phyloP scores from a whole-genome alignment of 1,140 invertebrate genomes.

The Sarcophaga bullata region DNA sequence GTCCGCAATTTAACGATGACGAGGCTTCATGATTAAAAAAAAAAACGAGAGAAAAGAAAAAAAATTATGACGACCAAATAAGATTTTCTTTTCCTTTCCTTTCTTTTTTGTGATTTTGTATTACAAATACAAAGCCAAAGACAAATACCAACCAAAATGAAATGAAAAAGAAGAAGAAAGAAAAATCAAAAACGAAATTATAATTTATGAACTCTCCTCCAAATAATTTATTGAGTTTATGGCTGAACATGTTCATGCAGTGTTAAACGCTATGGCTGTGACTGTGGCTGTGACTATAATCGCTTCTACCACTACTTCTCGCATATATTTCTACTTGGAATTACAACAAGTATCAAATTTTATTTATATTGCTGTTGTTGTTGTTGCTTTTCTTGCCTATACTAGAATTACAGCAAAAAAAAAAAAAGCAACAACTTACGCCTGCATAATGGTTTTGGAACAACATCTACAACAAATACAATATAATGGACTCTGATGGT shows the following conservation, averaged over 20 bases:
- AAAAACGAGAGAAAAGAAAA: not conserved
- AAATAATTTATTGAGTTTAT: not conserved
- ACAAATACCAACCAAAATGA: not conserved
- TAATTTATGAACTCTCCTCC: constrained; percentile 15
- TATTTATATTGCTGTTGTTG: not conserved
- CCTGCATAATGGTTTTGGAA: not conserved
- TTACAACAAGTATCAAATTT: not conserved
- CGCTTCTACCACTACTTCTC: not conserved
- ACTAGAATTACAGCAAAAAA: not conserved
- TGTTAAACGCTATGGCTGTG: no score
- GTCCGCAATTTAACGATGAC: not conserved
- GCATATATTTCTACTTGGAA: not conserved
- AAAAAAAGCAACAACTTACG: not conserved
- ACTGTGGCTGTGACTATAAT: not conserved
- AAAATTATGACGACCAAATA: constrained; percentile 10
- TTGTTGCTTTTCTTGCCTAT: not conserved
- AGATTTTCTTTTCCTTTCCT: not conserved
- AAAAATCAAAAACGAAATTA: not conserved
- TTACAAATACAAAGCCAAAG: not conserved
- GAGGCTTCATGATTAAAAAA: not conserved
- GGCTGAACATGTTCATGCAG: no score
- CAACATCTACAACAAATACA: constrained; percentile 1
- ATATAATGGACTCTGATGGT: not conserved
- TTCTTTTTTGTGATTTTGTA: no score
- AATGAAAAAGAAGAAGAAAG: not conserved